These are phyloP conservation scores for Hypomecis atomaria DNA, from an alignment of 2,888 invertebrate genomes.

Conservation along the genomic window DNA sequence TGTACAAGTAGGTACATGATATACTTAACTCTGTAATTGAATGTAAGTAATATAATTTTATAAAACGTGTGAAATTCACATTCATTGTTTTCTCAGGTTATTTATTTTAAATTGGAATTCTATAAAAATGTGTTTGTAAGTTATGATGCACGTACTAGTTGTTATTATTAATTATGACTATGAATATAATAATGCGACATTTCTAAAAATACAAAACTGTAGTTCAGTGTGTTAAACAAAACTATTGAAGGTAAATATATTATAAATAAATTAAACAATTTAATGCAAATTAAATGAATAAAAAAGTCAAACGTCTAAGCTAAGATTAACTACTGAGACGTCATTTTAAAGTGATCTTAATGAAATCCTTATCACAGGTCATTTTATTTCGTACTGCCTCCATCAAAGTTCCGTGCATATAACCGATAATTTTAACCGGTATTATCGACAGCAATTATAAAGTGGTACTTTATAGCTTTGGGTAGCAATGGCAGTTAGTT, in stretches of 20 bases:
- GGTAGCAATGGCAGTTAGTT: conserved; percentile 67
- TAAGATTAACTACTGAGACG: too few species aligned
- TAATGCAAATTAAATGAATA: too few species aligned
- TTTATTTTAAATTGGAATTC: neutral
- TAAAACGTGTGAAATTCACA: conserved; percentile 3
- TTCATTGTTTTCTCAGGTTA: conserved; percentile 7
- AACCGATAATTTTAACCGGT: conserved; percentile 42
- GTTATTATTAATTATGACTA: conserved; percentile 4
- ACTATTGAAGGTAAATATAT: too few species aligned
- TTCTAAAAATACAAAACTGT: too few species aligned
- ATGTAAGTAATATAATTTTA: neutral
- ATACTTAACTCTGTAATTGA: too few species aligned
- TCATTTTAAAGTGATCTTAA: too few species aligned
- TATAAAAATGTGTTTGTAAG: conserved; percentile 2
- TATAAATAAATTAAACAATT: too few species aligned
- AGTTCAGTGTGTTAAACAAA: too few species aligned
- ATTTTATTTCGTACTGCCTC: conserved; percentile 33
- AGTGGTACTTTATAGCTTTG: conserved; percentile 65
- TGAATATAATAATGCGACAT: too few species aligned
- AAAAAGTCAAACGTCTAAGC: too few species aligned
- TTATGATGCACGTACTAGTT: neutral
- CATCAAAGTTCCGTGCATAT: conserved; percentile 36
- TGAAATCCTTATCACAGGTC: too few species aligned
- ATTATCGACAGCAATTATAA: conserved; percentile 67
- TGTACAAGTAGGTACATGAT: too few species aligned